Conservation (phyloP, 2,113 vertebrate genomes). For the Alosa alosa region DNA sequence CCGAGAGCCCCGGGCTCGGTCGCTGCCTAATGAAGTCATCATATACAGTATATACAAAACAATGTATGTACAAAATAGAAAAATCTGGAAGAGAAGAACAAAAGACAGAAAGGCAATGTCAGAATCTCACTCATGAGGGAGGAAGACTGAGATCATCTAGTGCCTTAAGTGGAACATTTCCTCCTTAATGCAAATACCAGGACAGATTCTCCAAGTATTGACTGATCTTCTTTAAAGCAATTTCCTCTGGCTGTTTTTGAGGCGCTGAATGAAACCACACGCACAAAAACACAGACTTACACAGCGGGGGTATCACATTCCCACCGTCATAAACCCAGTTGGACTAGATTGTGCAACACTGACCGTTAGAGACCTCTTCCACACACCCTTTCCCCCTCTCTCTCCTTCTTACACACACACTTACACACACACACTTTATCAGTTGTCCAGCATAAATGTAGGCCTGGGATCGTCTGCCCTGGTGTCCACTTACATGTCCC, state of each 20-base stretch:
- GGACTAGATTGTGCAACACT: slow-evolving; percentile 54
- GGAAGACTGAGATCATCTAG: background rate
- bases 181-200: background rate
- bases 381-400: slow-evolving; percentile 33
- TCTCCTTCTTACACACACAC: slow-evolving; percentile 11
- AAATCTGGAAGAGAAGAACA: slow-evolving; percentile 79
- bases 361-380: slow-evolving; percentile 36
- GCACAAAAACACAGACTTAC: background rate
- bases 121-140: background rate
- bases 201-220: background rate
- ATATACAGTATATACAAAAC: slow-evolving; percentile 99
- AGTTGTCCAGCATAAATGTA: slow-evolving; percentile 57
- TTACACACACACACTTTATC: slow-evolving; percentile 42
- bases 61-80: slow-evolving; percentile 99
- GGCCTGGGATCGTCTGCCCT: slow-evolving; percentile 58
- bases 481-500: slow-evolving; percentile 59
- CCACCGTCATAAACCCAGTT: slow-evolving; percentile 36
- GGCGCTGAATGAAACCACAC: slow-evolving; percentile 12
- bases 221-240: background rate
- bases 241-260: slow-evolving; percentile 11
- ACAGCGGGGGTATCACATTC: slow-evolving; percentile 35
- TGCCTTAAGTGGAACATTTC: background rate
- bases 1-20: slow-evolving; percentile 89
- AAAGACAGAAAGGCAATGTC: slow-evolving; percentile 11
- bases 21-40: slow-evolving; percentile 95